These are phyloP conservation scores for Oriolus oriolus DNA, from an alignment of 2,113 vertebrate genomes.

Conservation along the genomic window DNA sequence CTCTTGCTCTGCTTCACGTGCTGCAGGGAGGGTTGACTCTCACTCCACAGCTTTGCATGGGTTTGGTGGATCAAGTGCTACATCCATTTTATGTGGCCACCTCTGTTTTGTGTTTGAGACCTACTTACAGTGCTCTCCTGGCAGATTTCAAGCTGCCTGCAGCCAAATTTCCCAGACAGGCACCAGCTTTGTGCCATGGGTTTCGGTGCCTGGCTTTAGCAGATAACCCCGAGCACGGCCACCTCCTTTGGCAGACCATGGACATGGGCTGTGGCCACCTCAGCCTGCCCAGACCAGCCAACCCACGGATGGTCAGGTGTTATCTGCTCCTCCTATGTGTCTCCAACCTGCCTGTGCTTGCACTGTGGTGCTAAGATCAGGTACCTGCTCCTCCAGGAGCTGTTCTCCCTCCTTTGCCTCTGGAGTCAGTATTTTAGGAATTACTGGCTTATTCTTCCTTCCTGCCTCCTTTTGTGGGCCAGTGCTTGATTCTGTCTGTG, in stretches of 20 bases:
- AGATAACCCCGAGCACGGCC: not conserved
- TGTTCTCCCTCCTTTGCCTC: not conserved
- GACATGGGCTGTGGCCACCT: not conserved
- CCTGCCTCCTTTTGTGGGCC: not conserved
- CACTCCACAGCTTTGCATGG: not conserved
- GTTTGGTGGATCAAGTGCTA: not conserved
- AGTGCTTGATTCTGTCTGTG: not conserved
- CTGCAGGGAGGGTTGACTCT: not conserved
- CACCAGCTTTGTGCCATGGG: not conserved
- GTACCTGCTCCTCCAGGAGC: not conserved
- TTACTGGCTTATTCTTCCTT: not conserved
- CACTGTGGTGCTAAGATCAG: not conserved
- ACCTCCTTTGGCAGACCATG: not conserved
- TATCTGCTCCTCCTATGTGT: fast-evolving
- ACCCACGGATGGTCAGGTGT: fast-evolving
- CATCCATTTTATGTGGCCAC: not conserved
- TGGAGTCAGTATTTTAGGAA: not conserved
- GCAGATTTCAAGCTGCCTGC: not conserved
- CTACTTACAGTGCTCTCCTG: not conserved
- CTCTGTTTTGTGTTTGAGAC: not conserved
- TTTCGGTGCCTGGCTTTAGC: not conserved
- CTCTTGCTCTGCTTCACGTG: not conserved
- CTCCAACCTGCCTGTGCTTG: not conserved
- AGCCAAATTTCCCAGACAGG: not conserved
- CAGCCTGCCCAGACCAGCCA: not conserved